Evolutionary conservation across 23 tunicate genomes (phyloP), one percentile per base, ranked within the genome.

Genomic region (Ciona savignyi): DNA sequence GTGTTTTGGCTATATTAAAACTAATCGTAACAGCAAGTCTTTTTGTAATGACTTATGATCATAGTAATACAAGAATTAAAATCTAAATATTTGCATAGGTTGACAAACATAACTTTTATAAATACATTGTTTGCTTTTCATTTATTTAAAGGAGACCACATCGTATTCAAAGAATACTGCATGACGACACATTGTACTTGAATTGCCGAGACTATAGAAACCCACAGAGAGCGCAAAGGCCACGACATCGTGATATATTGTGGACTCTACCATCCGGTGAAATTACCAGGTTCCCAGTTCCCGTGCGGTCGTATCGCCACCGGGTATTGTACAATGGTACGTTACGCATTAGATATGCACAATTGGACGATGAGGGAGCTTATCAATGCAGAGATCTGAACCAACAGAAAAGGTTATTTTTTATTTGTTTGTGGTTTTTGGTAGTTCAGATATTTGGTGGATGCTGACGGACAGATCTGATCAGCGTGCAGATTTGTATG

Each of bases 231-330:
- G 33, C 24, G 29, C 23, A 19, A 33, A 23, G 51, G 48, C 32
- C 51, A 49, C 73, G 73, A 2, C 33, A 23, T 31, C 42, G 49
- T 2, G 32, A 34, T 31, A 27, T 69, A 20, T 33, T 29, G 21
- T 81, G 85, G 85, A 30, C 27, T 1, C 76, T 74, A 48, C 85
- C 85, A 25, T 29, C 70, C 30, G 85, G 85, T 34, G 85, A 66
- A 20, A 11, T 25, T 3, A 78, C 78, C 30, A 73, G 71, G 1
- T 81, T 81, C 64, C 85, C 85, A 2, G 33, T 35, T 1, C 85
- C 85, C 0, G 42, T 73, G 2, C 85, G 78, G 33, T 72, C 64
- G 28, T 81, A 77, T 73, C 70, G 85, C 60, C 85, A 81, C 72
- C 64, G 78, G 32, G 73, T 73, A 27, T 73, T 35, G 61, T 30